These are phyloP conservation scores for Metallyticus violacea DNA, from an alignment of 2,888 invertebrate species.

Conservation along the genomic window DNA sequence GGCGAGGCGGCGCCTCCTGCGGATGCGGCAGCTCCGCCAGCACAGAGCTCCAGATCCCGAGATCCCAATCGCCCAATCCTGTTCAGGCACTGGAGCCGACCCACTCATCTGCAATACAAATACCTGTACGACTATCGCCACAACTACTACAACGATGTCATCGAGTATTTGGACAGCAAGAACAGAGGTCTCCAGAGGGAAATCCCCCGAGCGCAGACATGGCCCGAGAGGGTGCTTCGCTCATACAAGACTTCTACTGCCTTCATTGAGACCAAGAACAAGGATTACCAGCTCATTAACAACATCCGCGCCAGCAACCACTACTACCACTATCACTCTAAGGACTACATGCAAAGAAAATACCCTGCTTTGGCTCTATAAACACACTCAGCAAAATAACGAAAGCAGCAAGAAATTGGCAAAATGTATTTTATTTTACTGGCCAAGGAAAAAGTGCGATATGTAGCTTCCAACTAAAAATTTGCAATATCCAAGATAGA, in stretches of 20 bases:
- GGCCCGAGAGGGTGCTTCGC: constrained; percentile 78
- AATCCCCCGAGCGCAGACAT: constrained; percentile 75
- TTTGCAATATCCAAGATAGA: too few species aligned
- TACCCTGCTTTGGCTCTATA: constrained; percentile 45
- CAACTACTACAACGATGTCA: constrained; percentile 84
- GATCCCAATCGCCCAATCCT: constrained; percentile 66
- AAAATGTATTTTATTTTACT: too few species aligned
- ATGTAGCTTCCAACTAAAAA: not conserved
- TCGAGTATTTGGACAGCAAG: constrained; percentile 76
- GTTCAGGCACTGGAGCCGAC: constrained; percentile 83
- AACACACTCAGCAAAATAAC: not conserved
- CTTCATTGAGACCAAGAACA: constrained; percentile 6
- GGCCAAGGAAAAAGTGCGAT: not conserved
- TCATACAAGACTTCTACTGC: constrained; percentile 52
- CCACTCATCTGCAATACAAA: constrained; percentile 75
- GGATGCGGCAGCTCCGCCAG: constrained; percentile 28
- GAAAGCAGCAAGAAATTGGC: too few species aligned
- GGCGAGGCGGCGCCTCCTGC: constrained; percentile 45
- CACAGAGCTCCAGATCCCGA: constrained; percentile 49
- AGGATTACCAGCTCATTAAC: constrained; percentile 56
- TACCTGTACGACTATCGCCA: constrained; percentile 81
- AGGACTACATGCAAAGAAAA: constrained; percentile 71
- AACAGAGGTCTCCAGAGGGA: constrained; percentile 65
- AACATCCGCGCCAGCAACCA: constrained; percentile 64
- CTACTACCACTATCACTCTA: constrained; percentile 71